phyloP scores from a whole-genome alignment of 1,140 invertebrate species.

The Doryteuthis pealeii region DNA sequence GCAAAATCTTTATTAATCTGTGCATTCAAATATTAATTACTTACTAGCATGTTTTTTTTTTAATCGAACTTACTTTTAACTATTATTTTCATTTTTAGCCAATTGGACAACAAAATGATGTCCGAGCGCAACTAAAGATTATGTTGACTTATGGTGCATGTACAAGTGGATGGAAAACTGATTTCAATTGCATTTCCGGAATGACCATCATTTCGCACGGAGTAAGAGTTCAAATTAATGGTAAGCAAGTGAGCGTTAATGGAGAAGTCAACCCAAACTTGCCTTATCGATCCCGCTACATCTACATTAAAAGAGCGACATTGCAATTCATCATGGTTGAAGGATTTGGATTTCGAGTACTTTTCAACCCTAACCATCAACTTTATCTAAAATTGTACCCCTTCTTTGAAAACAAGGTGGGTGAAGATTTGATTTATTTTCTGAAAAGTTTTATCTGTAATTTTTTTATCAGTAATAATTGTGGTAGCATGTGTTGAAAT shows the following conservation, averaged over 20 bases:
- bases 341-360: conserved; percentile 30
- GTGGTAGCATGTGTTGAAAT: background rate
- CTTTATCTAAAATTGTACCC: conserved; percentile 28
- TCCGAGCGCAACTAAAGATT: conserved; percentile 23
- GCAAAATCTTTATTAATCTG: no score
- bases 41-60: no score
- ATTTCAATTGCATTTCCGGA: conserved; percentile 22
- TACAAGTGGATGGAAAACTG: background rate
- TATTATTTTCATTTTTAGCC: background rate
- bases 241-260: conserved; percentile 13
- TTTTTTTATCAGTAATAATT: background rate
- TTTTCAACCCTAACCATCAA: conserved; percentile 17
- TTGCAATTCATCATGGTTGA: conserved; percentile 22
- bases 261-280: conserved; percentile 9
- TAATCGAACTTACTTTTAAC: no score
- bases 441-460: background rate
- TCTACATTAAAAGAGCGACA: conserved; percentile 31
- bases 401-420: conserved; percentile 35
- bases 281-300: conserved; percentile 22
- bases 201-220: conserved; percentile 23
- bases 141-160: conserved; percentile 21
- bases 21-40: no score
- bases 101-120: conserved; percentile 13
- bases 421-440: background rate
- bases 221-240: conserved; percentile 24